These are phyloP conservation scores for Micoletzkya japonica DNA, from an alignment of 2,888 invertebrate species.

Conservation along the genomic window DNA sequence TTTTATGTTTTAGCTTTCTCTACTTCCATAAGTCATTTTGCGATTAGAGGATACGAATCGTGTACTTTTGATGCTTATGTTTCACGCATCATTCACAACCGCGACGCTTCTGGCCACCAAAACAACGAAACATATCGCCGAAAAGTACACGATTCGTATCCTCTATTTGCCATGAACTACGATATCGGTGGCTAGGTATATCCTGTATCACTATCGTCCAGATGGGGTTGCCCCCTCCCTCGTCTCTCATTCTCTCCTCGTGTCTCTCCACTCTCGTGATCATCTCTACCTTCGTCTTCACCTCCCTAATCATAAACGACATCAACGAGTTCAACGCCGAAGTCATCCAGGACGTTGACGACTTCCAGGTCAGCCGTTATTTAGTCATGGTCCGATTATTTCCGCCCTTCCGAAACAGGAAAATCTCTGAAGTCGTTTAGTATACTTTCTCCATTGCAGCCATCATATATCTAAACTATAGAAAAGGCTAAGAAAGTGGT, in stretches of 20 bases:
- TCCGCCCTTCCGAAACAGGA: neutral
- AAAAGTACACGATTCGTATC: too few relatives aligned
- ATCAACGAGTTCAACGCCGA: constrained; percentile 32
- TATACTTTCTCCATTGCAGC: neutral
- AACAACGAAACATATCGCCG: too few relatives aligned
- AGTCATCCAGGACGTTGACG: constrained; percentile 34
- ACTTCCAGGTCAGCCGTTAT: constrained; percentile 39
- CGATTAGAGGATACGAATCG: too few relatives aligned
- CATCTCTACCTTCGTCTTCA: constrained; percentile 21
- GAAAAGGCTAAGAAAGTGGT: neutral
- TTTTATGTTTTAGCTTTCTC: too few relatives aligned
- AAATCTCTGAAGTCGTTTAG: neutral
- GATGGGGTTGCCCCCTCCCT: constrained; percentile 14
- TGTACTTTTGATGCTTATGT: too few relatives aligned
- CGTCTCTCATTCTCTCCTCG: constrained; percentile 14
- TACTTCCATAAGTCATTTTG: too few relatives aligned
- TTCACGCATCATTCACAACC: too few relatives aligned
- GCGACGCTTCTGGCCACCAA: too few relatives aligned
- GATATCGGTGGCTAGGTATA: too few relatives aligned
- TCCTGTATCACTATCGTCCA: too few relatives aligned
- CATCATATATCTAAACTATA: neutral
- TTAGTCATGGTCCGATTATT: too few relatives aligned
- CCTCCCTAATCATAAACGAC: constrained; percentile 29
- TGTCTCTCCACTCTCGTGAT: constrained; percentile 10
- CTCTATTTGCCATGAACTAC: too few relatives aligned